Base-by-base conservation (phyloP, 2,888 invertebrate genomes). In the Diplazon laetatorius region DNA sequence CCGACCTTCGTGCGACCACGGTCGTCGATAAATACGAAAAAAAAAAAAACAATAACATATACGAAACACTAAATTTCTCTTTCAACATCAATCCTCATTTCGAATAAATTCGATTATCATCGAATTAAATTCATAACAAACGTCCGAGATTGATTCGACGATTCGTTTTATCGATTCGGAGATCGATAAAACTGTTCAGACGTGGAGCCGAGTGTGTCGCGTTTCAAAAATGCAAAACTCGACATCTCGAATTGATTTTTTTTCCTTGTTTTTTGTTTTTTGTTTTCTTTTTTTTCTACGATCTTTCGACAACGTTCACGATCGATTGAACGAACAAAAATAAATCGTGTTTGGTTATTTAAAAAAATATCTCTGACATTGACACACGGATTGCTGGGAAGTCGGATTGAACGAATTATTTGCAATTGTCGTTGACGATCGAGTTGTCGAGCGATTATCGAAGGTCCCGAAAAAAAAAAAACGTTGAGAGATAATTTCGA, bases 121-220 rank as follows among this genome's bases (percentile, higher is more conserved):
- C n/a, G n/a, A n/a, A n/a, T n/a, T n/a, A n/a, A n/a, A n/a, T n/a
- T n/a, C n/a, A 35, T 69, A 60, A 48, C 48, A 30, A 62, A 20
- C 52, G 66, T 50, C 35, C 73, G 69, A 69, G 65, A 65, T 65
- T 65, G 59, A 59, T 78, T 44, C 55, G 25, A 22, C 42, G 65
- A 74, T n/a, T n/a, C n/a, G n/a, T n/a, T n/a, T n/a, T n/a, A n/a
- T n/a, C n/a, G n/a, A n/a, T n/a, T n/a, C n/a, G n/a, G n/a, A n/a
- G n/a, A n/a, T n/a, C n/a, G n/a, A n/a, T n/a, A n/a, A 74, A 52
- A 74, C 65, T 63, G 65, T 50, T 69, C 55, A 69, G 78, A 78
- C 69, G 69, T 78, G 78, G 70, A 78, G 78, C 42, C 74, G 50
- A 70, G 78, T 39, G 6, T 44, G 50, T 25, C 16, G 39, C 62